Evolutionary conservation across 2,113 vertebrate species (phyloP), one percentile per base, ranked within the genome.

Genomic region (Eublepharis macularius): DNA sequence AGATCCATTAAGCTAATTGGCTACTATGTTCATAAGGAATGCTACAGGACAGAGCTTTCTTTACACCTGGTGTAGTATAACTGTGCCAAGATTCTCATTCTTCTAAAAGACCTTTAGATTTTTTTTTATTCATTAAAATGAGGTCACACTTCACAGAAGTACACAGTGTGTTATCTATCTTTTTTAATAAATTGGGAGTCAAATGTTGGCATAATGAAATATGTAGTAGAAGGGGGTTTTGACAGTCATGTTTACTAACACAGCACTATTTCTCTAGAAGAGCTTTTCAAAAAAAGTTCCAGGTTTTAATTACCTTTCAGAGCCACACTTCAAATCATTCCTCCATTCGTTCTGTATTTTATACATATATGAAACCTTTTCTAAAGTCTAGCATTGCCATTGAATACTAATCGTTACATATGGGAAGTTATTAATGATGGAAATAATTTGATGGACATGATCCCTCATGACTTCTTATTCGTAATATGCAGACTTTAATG

Each of bases 391-490:
- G 54, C 8, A 9, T 86, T 83, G 43, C 81, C 21, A 36, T 87
- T 70, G 76, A 85, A 81, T 73, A 88, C 39, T 84, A 19, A 78
- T 80, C 54, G 75, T 90, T 87, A 77, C 90, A 90, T 86, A 65
- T 34, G 60, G 70, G n/a, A 82, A 76, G 17, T 13, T 73, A 90
- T 88, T 88, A 78, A 57, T 78, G 39, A 77, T 41, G 74, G 47
- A 39, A 87, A 90, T 84, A 87, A 88, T 54, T 43, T 87, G 45
- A 63, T 86, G 14, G 80, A 17, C 76, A 80, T 0, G 8, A 32
- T 72, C 36, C 74, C 21, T 63, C 79, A 73, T 34, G 80, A 29
- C 36, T 34, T 12, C 81, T 87, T 47, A 90, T 72, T 43, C 3
- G 32, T 19, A 26, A 49, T 81, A 49, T 45, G 39, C 43, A 85